These are phyloP conservation scores for Nesogale talazaci DNA, from an alignment of 2,113 vertebrate species.

Conservation along the genomic window DNA sequence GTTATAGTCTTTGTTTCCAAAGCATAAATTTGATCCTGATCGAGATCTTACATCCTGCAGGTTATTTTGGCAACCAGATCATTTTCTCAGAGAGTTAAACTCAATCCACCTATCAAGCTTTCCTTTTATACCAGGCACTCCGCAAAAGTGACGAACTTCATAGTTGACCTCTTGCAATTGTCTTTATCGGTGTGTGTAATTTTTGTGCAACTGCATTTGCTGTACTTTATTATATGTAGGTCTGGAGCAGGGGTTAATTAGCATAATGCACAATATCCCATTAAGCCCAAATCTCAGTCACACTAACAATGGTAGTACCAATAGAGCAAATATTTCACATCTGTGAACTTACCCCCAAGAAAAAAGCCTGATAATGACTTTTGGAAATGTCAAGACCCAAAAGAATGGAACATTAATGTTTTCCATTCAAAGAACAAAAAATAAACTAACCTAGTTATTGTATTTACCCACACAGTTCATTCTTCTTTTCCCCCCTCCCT, in stretches of 20 bases:
- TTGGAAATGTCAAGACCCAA: slow-evolving; percentile 57
- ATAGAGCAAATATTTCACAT: slow-evolving; percentile 34
- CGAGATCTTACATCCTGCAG: not conserved
- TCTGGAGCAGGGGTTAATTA: not conserved
- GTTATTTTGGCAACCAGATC: not conserved
- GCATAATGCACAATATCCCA: not conserved
- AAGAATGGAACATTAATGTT: not conserved
- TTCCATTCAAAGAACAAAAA: slow-evolving; percentile 45
- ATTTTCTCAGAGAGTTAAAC: not conserved
- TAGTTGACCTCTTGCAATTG: not conserved
- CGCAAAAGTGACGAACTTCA: not conserved
- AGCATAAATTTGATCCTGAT: slow-evolving; percentile 18
- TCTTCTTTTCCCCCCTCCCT: not conserved
- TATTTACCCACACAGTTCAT: not conserved
- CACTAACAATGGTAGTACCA: slow-evolving; percentile 24
- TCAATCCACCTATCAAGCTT: not conserved
- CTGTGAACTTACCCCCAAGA: not conserved
- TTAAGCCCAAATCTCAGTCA: slow-evolving; percentile 11
- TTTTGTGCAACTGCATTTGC: not conserved
- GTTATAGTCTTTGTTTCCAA: not conserved
- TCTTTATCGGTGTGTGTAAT: not conserved
- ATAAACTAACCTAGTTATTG: not conserved
- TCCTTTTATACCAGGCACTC: not conserved
- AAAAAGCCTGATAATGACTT: slow-evolving; percentile 33
- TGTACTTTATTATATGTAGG: not conserved